Base-by-base conservation (phyloP, 2,113 vertebrate genomes). In the Chaetodon trifascialis region DNA sequence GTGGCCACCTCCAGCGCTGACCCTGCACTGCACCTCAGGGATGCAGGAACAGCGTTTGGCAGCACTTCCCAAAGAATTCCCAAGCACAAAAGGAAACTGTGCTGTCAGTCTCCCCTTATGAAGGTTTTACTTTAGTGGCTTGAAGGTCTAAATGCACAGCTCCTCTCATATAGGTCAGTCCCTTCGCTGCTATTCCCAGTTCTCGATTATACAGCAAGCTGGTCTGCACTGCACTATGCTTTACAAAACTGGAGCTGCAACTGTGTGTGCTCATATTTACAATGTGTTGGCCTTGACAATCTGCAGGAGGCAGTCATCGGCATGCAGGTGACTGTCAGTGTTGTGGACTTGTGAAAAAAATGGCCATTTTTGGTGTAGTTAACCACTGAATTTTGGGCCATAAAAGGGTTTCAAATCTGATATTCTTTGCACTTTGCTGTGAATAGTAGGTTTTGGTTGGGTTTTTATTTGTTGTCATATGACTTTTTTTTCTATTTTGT, bases 21-120 rank as follows among this genome's bases (percentile, higher is more conserved):
- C 92, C 92, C 88, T 83, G 86, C 88, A 85, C 83, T 82, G 79
- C 59, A 90, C 76, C 79, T 88, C 75, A 84, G 92, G 87, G 84
- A 89, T 30, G 17, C 72, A 85, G 71, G 82, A 76, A 62, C 62
- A 77, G 80, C 80, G 82, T 76, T 92, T 92, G 90, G 85, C 82
- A 90, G 86, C 85, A 78, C 72, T 63, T 83, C 67, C 52, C 46
- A 5, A 42, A 85, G 73, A 89, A 83, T 91, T 80, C 85, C 80
- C 11, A 19, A 85, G 60, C 90, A 86, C 82, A 82, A 49, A 82
- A 11, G 42, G 78, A 21, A 76, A 84, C 71, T 73, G 69, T 79
- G 74, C 77, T 88, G 90, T 93, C 91, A 89, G 30, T 89, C 88
- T 87, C 67, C 58, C 71, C 71, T 83, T 88, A 88, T 90, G 80